Evolutionary conservation across 2,797 vertebrate genomes (phyloP).

Genomic region (Myripristis murdjan): DNA sequence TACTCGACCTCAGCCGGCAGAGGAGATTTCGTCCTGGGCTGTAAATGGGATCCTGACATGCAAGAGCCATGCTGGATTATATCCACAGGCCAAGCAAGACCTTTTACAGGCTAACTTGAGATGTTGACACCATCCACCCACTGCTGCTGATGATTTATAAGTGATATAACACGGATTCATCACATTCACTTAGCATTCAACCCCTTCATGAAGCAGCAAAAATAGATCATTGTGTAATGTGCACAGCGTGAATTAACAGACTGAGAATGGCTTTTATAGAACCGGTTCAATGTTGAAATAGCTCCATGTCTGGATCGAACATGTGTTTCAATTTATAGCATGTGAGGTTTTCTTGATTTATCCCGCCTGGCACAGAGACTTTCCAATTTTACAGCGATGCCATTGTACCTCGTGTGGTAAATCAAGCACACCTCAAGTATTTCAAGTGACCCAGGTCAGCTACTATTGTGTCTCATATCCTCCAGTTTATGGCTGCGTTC

Average conservation of each 20-base stretch:
- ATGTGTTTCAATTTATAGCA: slow-evolving; percentile 49
- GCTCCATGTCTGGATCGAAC: slow-evolving; percentile 19
- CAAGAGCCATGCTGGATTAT: slow-evolving; percentile 69
- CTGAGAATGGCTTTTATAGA: slow-evolving; percentile 12
- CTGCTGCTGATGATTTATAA: slow-evolving; percentile 65
- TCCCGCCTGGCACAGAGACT: slow-evolving; percentile 29
- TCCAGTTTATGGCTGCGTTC: slow-evolving; percentile 63
- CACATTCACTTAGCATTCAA: slow-evolving; percentile 55
- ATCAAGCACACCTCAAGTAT: slow-evolving; percentile 75
- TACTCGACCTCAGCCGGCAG: slow-evolving; percentile 70
- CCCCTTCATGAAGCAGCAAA: slow-evolving; percentile 45
- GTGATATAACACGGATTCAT: slow-evolving; percentile 56
- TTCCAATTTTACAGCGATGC: slow-evolving; percentile 43
- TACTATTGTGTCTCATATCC: slow-evolving; percentile 77
- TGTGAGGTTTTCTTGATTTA: slow-evolving; percentile 38
- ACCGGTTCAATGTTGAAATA: slow-evolving; percentile 22
- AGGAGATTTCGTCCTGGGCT: slow-evolving; percentile 45
- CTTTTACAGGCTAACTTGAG: slow-evolving; percentile 39
- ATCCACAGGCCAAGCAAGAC: slow-evolving; percentile 43
- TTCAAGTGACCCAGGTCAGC: slow-evolving; percentile 69
- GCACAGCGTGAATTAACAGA: slow-evolving; percentile 4
- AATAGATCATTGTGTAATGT: slow-evolving; percentile 44
- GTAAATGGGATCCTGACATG: slow-evolving; percentile 75
- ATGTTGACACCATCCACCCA: slow-evolving; percentile 57
- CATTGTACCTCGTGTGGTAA: slow-evolving; percentile 39